A percentile compares a stretch with the other conserved stretches of the same genome.
These are phyloP conservation scores for Tachysurus vachellii DNA, from an alignment of 2,113 vertebrate genomes.

Conservation along the genomic window DNA sequence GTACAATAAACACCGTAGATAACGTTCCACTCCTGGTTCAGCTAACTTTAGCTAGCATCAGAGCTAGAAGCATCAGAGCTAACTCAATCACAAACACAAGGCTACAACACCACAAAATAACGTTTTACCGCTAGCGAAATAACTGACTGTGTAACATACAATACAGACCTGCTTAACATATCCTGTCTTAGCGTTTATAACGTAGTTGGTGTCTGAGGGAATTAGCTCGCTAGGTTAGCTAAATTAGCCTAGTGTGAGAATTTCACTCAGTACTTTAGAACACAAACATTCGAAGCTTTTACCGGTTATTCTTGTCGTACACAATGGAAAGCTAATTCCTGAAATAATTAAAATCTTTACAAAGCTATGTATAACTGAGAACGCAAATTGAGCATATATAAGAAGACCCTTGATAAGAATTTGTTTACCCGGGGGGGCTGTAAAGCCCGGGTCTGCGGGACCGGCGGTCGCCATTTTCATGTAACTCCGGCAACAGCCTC, in stretches of 20 bases:
- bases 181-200: too few species aligned
- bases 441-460: constrained; percentile 70
- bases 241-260: neutral
- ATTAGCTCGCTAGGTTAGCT: neutral
- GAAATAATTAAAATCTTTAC: neutral
- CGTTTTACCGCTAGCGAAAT: neutral
- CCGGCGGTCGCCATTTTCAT: constrained; percentile 78
- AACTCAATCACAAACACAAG: neutral
- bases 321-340: neutral
- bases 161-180: neutral
- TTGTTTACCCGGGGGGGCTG: constrained; percentile 71
- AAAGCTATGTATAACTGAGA: neutral
- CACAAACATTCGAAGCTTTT: neutral
- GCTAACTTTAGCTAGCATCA: neutral
- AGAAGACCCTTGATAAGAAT: neutral
- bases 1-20: neutral
- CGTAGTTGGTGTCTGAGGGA: neutral
- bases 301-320: neutral
- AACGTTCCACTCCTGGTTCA: neutral
- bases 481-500: constrained; percentile 43
- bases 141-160: neutral
- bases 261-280: neutral
- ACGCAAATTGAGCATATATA: neutral
- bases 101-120: neutral
- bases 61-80: neutral